Base-by-base conservation (phyloP, 64 coral and sea anemone genomes). In the Stylophora pistillata region DNA sequence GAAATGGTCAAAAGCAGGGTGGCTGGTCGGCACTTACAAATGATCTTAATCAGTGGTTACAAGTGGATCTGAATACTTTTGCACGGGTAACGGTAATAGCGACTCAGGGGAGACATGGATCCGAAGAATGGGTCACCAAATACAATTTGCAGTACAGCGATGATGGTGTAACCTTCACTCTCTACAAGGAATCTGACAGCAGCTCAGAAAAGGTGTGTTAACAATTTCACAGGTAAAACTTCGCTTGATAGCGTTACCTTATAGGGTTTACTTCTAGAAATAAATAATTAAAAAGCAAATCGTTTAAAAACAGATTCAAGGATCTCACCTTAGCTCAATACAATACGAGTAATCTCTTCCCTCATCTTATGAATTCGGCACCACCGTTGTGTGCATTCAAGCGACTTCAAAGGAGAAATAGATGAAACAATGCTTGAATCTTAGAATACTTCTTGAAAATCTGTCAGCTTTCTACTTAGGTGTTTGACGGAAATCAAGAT, bases 401-500 rank as follows among this genome's bases (percentile, higher is more conserved):
- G 37, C 37, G 37, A 4, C 37, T 47, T 47, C 3, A 47, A 47
- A 47, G 3, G 37, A 47, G 37, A 47, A 47, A 47, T 47, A 3
- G 37, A 47, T 47, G 37, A 7, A 47, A 47, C 2, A 18, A 15
- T 60, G 58, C 11, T 15, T 60, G 58, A 60, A 13, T 60, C 13
- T 15, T 18, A 60, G 17, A 15, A 7, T 60, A 21, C 7, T 20
- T 64, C 9, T 17, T 64, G 17, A 64, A 17, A 7, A 64, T 64
- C 23, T 18, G 61, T 6, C 9, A 64, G 17, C 61, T 18, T 17
- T 26, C n/a, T 68, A n/a, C 26, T 68, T 68, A 86, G 83, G 26
- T 71, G 4, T 86, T 86, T 29, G n/a, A 65, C 15, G 83, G 83
- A 72, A 86, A 86, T 30, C 54, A 65, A 73, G 68, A 86, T 34